Evolutionary conservation across 2,113 vertebrate genomes (phyloP).

Genomic region (Cynoglossus semilaevis): DNA sequence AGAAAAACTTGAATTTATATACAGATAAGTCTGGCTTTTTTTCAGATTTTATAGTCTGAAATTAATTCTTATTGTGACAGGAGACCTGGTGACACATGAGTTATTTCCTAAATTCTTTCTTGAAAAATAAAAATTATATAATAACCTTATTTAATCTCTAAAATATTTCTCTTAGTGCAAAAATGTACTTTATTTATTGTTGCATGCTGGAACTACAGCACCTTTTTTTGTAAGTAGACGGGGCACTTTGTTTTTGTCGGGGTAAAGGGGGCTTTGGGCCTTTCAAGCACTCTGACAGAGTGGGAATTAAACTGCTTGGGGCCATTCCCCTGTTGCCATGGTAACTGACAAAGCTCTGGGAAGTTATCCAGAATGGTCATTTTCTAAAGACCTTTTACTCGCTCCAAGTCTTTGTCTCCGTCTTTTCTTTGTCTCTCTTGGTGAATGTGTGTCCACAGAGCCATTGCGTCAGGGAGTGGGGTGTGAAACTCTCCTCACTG

Average conservation of each 20-base stretch:
- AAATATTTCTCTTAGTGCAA: no score
- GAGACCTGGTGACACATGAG: no score
- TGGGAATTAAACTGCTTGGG: conserved; percentile 51
- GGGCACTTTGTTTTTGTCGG: conserved; percentile 11
- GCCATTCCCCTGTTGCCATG: conserved; percentile 64
- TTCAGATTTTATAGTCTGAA: no score
- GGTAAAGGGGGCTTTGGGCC: conserved; percentile 31
- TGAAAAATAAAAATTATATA: no score
- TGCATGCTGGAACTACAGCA: neutral
- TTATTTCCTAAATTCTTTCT: no score
- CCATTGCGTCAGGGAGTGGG: conserved; percentile 26
- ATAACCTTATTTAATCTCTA: no score
- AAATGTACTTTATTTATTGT: no score
- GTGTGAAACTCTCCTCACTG: conserved; percentile 7
- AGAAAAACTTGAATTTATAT: no score
- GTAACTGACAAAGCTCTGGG: conserved; percentile 62
- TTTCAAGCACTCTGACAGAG: conserved; percentile 52
- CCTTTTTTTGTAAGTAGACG: conserved; percentile 10
- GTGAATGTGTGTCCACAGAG: conserved; percentile 11
- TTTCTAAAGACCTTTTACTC: conserved; percentile 45
- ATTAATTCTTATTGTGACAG: no score
- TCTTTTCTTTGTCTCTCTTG: conserved; percentile 38
- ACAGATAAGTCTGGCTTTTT: no score
- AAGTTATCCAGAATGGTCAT: conserved; percentile 57
- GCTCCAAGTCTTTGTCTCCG: conserved; percentile 38